Percentiles rank a stretch among this genome's conserved stretches.
These are phyloP conservation scores for Synanthedon myopaeformis DNA, from an alignment of 2,888 invertebrate species.

Conservation along the genomic window DNA sequence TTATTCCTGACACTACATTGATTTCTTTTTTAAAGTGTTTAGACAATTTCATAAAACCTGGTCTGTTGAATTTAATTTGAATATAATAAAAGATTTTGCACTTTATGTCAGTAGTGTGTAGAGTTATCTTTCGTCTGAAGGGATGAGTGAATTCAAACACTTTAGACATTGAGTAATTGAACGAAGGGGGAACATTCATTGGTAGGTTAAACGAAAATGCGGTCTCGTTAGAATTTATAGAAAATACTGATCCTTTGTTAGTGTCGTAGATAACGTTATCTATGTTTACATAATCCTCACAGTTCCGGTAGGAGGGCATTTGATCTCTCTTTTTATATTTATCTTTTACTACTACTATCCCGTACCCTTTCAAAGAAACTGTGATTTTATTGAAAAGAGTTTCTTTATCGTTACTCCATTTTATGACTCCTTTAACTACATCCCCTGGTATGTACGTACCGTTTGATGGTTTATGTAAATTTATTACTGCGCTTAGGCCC, in stretches of 20 bases:
- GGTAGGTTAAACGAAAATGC: slow-evolving; percentile 4
- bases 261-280: slow-evolving; percentile 3
- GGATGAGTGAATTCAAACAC: not conserved
- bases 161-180: slow-evolving; percentile 2
- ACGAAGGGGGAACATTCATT: slow-evolving; percentile 2
- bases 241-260: slow-evolving; percentile 1
- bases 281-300: slow-evolving; percentile 4
- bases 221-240: slow-evolving; percentile 2
- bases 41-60: slow-evolving; percentile 2
- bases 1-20: slow-evolving; percentile 1
- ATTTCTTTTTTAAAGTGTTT: slow-evolving; percentile 4
- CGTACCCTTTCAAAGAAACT: slow-evolving; percentile 5
- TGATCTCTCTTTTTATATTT: slow-evolving; percentile 1
- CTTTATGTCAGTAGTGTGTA: not conserved
- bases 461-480: slow-evolving; percentile 1
- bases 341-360: slow-evolving; percentile 1
- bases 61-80: slow-evolving; percentile 6
- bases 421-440: slow-evolving; percentile 3
- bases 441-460: slow-evolving; percentile 3
- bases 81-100: slow-evolving; percentile 6
- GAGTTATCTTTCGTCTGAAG: not conserved
- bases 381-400: slow-evolving; percentile 2
- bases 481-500: slow-evolving; percentile 6
- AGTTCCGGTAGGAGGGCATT: not conserved
- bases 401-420: slow-evolving; percentile 3